These are phyloP conservation scores for Pseudochirops cupreus DNA, from an alignment of 2,797 vertebrate genomes.

Conservation along the genomic window DNA sequence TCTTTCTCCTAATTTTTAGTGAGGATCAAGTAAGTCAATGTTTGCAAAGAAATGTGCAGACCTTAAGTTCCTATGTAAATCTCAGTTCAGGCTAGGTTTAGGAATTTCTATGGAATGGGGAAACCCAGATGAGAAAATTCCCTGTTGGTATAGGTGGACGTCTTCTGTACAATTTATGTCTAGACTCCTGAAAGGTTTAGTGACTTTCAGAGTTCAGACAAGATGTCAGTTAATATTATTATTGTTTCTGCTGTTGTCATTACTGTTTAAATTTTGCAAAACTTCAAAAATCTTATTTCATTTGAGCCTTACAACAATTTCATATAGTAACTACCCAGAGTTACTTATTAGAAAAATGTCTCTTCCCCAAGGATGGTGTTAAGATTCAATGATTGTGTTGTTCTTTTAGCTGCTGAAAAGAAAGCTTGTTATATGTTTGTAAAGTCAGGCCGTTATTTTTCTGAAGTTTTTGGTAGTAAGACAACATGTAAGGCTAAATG, in stretches of 20 bases:
- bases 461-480: not conserved
- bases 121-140: not conserved
- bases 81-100: not conserved
- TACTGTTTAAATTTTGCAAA: not conserved
- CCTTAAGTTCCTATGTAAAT: not conserved
- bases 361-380: not conserved
- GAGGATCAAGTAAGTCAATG: not conserved
- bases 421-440: not conserved
- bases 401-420: not conserved
- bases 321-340: not conserved
- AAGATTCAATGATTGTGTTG: not conserved
- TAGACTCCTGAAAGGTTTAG: not conserved
- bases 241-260: not conserved
- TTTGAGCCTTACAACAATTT: not conserved
- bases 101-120: not conserved
- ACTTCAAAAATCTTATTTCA: not conserved
- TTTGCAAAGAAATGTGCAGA: not conserved
- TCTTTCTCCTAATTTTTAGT: not conserved
- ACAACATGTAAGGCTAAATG: not conserved
- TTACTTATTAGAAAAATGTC: not conserved
- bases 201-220: not conserved
- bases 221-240: not conserved
- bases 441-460: not conserved
- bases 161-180: not conserved
- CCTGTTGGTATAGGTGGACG: not conserved